These are phyloP conservation scores for Pygocentrus nattereri DNA, from an alignment of 2,797 vertebrate species.

Conservation along the genomic window DNA sequence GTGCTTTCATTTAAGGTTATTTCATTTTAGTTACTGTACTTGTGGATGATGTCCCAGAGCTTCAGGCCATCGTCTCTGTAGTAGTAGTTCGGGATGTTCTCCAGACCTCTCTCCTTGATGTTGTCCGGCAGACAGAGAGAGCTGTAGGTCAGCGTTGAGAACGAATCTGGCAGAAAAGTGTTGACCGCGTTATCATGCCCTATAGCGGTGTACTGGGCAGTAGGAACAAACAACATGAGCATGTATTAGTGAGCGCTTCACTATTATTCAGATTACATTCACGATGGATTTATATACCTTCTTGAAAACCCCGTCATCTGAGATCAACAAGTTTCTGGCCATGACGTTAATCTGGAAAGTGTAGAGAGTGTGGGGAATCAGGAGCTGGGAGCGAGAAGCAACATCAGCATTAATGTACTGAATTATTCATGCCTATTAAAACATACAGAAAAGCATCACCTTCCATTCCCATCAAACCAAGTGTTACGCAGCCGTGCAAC, in stretches of 20 bases:
- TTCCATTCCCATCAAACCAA: too few species aligned
- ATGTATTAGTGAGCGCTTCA: background rate
- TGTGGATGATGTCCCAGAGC: slow-evolving; percentile 78
- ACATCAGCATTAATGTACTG: background rate
- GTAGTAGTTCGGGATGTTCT: slow-evolving; percentile 78
- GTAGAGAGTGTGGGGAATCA: slow-evolving; percentile 10
- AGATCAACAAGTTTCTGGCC: background rate
- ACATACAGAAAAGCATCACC: too few species aligned
- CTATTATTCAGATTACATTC: background rate
- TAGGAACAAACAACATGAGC: background rate
- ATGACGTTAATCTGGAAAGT: background rate
- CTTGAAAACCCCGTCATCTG: background rate
- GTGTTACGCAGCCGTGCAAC: too few species aligned
- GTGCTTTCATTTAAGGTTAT: too few species aligned
- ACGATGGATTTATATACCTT: background rate
- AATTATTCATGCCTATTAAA: too few species aligned
- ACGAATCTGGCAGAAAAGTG: background rate
- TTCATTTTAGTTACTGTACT: slow-evolving; percentile 59
- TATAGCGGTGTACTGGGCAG: slow-evolving; percentile 8
- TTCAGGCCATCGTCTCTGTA: slow-evolving; percentile 81
- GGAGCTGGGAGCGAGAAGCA: background rate
- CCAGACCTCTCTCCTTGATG: slow-evolving; percentile 62
- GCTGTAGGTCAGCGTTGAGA: slow-evolving; percentile 42
- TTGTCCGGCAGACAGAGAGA: slow-evolving; percentile 46
- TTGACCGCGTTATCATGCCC: background rate